Evolutionary conservation across 2,888 invertebrate genomes (phyloP), one percentile per base, ranked within the genome.

Genomic region (Neocrepidodera transversa): DNA sequence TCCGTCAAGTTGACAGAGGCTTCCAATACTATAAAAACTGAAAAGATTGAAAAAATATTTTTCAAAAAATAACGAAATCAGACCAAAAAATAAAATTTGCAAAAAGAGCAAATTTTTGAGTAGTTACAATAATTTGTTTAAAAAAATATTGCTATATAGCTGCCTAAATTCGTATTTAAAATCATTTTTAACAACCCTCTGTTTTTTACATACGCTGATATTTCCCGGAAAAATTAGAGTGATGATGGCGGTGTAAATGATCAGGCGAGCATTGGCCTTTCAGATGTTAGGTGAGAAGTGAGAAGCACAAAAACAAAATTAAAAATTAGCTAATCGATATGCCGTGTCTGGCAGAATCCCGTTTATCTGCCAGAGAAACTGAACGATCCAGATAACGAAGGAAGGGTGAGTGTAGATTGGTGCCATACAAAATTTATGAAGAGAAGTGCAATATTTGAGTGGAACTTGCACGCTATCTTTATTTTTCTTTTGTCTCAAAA

Each of bases 241-340:
- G 40, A 40, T 40, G 40, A 40, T 40, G 40, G 40, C 17, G 11
- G 13, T 36, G 42, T 16, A 42, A 42, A 42, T 42, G 42, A 42
- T 42, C 23, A 42, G 40, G 42, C 53, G 45, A 45, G 20, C 54
- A 45, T 45, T 47, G 54, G 54, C 60, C 56, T 56, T 60, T 52
- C 56, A 60, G 60, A 60, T 51, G 61, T 43, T 51, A 56, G 55
- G 48, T 38, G 49, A 48, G 57, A 60, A 56, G 52, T 56, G 57
- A 57, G 57, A 53, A 61, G 58, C 28, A 53, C 58, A 58, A 58
- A 62, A 57, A 62, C 61, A 54, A 58, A 58, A 62, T 62, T 62
- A 54, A 58, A 60, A 62, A 58, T 62, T 53, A 53, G 57, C 61
- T 57, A 62, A 62, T 62, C 61, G 57, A 62, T 62, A 58, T 54